phyloP scores from a whole-genome alignment of 2,888 invertebrate genomes.

The Plebejus melissa region DNA sequence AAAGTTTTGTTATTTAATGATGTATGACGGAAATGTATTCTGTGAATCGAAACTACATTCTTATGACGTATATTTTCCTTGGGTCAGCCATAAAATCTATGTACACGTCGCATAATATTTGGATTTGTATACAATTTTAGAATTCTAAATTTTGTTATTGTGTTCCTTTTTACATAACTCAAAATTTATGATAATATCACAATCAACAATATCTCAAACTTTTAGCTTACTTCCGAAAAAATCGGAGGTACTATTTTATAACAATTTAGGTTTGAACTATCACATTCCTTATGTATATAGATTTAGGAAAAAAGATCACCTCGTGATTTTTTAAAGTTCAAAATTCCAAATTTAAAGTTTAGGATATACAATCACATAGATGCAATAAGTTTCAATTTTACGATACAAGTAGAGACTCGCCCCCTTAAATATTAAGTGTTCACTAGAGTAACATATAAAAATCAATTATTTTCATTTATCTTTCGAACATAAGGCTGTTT shows the following conservation, averaged over 20 bases:
- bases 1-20: background rate
- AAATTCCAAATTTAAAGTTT: constrained; percentile 56
- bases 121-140: background rate
- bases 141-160: background rate
- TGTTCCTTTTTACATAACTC: too few species aligned
- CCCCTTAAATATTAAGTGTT: constrained; percentile 72
- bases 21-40: background rate
- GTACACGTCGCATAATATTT: background rate
- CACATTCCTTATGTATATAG: constrained; percentile 66
- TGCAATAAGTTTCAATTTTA: constrained; percentile 63
- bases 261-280: constrained; percentile 30
- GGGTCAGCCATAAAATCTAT: background rate
- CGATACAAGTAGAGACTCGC: constrained; percentile 59
- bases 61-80: background rate
- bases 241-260: background rate
- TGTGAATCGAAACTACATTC: background rate
- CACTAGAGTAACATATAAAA: constrained; percentile 70
- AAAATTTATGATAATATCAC: too few species aligned
- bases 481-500: constrained; percentile 67
- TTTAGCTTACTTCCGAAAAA: background rate
- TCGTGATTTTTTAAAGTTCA: constrained; percentile 71
- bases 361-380: constrained; percentile 48
- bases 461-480: constrained; percentile 61
- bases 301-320: constrained; percentile 44
- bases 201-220: background rate